These are phyloP conservation scores for Murina feae DNA, from an alignment of 2,113 vertebrate species.

Conservation along the genomic window DNA sequence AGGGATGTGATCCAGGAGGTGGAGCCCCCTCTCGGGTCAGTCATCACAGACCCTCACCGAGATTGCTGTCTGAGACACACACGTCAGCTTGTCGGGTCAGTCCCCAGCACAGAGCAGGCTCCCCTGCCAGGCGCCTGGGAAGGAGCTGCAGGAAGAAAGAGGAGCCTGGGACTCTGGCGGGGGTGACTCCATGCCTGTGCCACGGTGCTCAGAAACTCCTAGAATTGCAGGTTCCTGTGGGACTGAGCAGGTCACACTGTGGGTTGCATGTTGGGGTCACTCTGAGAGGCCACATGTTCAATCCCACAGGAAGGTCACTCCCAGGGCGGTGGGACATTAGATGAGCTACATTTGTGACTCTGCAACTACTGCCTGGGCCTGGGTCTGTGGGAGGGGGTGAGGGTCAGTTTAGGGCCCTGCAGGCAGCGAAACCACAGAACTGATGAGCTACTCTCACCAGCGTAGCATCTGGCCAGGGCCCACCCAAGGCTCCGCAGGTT, in stretches of 20 bases:
- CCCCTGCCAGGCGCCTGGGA: background rate
- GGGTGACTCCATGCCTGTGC: background rate
- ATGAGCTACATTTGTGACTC: too few species aligned
- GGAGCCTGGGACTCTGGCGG: background rate
- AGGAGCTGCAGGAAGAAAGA: background rate
- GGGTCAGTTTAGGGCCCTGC: background rate
- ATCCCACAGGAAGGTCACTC: background rate
- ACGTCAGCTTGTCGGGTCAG: rapidly evolving
- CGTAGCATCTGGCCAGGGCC: rapidly evolving
- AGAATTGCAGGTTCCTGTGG: background rate
- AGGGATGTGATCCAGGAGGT: background rate
- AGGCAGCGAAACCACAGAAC: background rate
- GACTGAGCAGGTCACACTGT: background rate
- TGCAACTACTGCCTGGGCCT: background rate
- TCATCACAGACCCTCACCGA: background rate
- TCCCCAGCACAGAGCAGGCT: background rate
- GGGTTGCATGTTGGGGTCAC: background rate
- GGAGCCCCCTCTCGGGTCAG: background rate
- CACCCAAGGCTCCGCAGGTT: rapidly evolving
- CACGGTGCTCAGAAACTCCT: background rate
- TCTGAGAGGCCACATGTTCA: background rate
- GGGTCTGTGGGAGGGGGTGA: too few species aligned
- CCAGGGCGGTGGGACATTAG: background rate
- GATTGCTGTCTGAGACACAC: background rate
- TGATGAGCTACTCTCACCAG: background rate